Percentiles rank a stretch among this genome's conserved stretches.
These are phyloP conservation scores for Vespertilio murinus DNA, from an alignment of 2,797 vertebrate genomes.

Conservation along the genomic window DNA sequence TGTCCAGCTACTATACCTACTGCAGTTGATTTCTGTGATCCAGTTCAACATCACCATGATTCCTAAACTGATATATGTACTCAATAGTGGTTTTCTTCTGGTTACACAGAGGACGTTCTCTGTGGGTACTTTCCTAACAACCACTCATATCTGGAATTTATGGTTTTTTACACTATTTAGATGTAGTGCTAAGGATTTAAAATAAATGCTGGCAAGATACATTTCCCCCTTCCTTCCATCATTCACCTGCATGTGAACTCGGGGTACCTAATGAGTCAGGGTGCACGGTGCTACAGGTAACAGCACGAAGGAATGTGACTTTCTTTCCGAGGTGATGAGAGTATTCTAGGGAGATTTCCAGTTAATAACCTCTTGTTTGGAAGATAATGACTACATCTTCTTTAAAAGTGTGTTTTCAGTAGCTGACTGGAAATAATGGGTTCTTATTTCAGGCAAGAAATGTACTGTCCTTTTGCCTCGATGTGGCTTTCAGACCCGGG, in stretches of 20 bases:
- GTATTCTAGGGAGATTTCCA: constrained; percentile 59
- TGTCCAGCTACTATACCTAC: constrained; percentile 80
- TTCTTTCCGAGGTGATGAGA: constrained; percentile 57
- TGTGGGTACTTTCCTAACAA: constrained; percentile 64
- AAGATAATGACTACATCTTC: constrained; percentile 64
- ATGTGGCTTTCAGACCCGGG: constrained; percentile 89
- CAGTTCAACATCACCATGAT: constrained; percentile 77
- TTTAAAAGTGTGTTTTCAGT: constrained; percentile 70
- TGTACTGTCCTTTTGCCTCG: constrained; percentile 46
- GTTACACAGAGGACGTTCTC: constrained; percentile 63
- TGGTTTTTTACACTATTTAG: constrained; percentile 74
- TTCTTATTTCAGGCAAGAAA: constrained; percentile 68
- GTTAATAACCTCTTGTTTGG: constrained; percentile 65
- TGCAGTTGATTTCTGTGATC: constrained; percentile 81
- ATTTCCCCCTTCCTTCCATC: constrained; percentile 38
- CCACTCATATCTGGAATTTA: constrained; percentile 62
- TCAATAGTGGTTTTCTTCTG: constrained; percentile 68
- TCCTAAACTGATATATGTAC: constrained; percentile 69
- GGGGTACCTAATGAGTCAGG: constrained; percentile 23
- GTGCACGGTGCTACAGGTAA: constrained; percentile 45
- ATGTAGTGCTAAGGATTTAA: constrained; percentile 79
- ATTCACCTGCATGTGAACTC: constrained; percentile 36
- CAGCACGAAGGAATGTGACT: constrained; percentile 50
- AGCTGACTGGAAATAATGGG: constrained; percentile 67
- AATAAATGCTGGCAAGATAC: constrained; percentile 79